Evolutionary conservation across 2,113 vertebrate genomes (phyloP).

Genomic region (Phylloscopus trochilus): DNA sequence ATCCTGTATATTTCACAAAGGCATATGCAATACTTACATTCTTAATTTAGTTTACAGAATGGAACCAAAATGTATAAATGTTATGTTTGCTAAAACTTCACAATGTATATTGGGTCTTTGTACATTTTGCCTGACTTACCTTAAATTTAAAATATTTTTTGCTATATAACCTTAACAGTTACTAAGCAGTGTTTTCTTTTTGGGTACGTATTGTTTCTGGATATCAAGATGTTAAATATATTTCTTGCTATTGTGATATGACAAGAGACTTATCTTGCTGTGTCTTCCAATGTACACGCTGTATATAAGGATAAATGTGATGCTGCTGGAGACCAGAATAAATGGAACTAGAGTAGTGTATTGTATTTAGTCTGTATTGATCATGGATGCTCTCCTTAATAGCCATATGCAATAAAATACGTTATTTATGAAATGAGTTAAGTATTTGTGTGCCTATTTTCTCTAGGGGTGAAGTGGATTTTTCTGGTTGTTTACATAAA

Average conservation of each 20-base stretch:
- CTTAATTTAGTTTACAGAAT: constrained; percentile 97
- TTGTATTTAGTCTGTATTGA: constrained; percentile 94
- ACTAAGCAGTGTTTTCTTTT: constrained; percentile 93
- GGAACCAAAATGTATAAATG: constrained; percentile 97
- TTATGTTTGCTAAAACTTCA: constrained; percentile 89
- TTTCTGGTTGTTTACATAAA: constrained; percentile 4
- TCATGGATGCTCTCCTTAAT: constrained; percentile 87
- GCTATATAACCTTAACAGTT: constrained; percentile 87
- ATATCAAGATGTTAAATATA: constrained; percentile 86
- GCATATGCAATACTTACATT: constrained; percentile 98
- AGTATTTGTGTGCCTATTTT: constrained; percentile 33
- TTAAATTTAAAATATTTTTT: constrained; percentile 89
- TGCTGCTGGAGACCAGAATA: constrained; percentile 85
- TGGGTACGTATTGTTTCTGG: constrained; percentile 84
- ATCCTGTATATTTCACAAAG: constrained; percentile 89
- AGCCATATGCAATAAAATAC: constrained; percentile 98
- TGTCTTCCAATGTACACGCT: constrained; percentile 94
- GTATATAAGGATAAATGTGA: constrained; percentile 88
- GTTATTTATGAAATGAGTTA: constrained; percentile 90
- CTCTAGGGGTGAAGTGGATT: neutral
- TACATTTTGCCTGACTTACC: constrained; percentile 86
- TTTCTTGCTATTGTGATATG: constrained; percentile 79
- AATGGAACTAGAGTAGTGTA: constrained; percentile 87
- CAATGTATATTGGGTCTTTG: constrained; percentile 88
- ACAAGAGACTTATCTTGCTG: constrained; percentile 84